Conservation (phyloP, 2,888 invertebrate species). For the Sycophila texana region DNA sequence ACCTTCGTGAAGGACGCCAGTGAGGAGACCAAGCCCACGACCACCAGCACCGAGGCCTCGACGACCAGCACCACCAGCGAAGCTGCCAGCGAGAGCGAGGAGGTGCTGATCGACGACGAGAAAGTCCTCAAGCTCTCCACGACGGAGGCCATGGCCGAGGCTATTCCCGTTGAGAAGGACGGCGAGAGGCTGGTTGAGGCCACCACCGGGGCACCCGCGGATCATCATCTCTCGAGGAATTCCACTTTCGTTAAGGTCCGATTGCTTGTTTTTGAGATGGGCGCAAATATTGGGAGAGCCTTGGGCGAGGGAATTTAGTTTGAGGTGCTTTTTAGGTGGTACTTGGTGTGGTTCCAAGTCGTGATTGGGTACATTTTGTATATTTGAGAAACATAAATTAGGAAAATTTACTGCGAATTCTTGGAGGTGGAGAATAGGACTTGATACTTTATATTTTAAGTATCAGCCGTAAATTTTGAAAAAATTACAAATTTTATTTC, state of each 20-base stretch:
- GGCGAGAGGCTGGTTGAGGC: constrained; percentile 60
- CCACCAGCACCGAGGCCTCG: not conserved
- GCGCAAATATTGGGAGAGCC: too few relatives aligned
- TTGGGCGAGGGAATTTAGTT: too few relatives aligned
- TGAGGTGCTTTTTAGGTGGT: too few relatives aligned
- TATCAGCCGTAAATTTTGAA: too few relatives aligned
- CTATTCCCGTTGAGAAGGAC: constrained; percentile 62
- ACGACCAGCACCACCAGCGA: not conserved
- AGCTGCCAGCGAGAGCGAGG: not conserved
- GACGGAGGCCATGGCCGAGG: constrained; percentile 65
- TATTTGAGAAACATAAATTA: too few relatives aligned
- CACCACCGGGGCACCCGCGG: constrained; percentile 27
- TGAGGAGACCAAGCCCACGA: constrained; percentile 5
- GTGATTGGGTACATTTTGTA: too few relatives aligned
- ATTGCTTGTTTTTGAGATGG: not conserved
- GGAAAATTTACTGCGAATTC: too few relatives aligned
- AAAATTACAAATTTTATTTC: too few relatives aligned
- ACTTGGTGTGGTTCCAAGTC: too few relatives aligned
- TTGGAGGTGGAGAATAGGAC: too few relatives aligned
- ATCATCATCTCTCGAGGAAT: constrained; percentile 62
- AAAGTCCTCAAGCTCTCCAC: constrained; percentile 59
- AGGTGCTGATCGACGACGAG: constrained; percentile 60
- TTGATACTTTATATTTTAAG: too few relatives aligned
- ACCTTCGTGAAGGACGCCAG: constrained; percentile 54
- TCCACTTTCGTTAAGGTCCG: constrained; percentile 66